Base-by-base conservation (phyloP, 2,797 vertebrate species). In the Muraenolepis orangiensis region DNA sequence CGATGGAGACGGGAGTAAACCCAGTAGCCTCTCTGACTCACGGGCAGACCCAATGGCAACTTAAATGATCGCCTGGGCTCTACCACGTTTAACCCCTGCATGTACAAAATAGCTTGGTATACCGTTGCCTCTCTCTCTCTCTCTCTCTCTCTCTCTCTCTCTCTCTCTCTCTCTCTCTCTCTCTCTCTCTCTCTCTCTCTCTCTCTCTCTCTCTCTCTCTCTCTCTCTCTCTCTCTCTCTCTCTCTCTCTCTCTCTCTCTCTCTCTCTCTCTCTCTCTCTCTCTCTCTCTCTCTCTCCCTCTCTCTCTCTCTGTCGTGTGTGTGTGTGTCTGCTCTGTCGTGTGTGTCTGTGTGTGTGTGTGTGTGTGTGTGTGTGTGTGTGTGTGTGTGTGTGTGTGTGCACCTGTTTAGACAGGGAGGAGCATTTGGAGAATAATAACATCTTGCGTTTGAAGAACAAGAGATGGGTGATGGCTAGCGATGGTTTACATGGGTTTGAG, bases 1-100 rank as follows among this genome's bases (percentile, higher is more conserved):
- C 57, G 57, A 11, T 64, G 57, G 57, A 64, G 26, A 64, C 57
- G 57, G 57, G 51, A 57, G 64, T n/a, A n/a, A n/a, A 66, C 12
- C 28, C 64, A 11, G 64, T 30, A 66, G 26, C 64, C 64, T 66
- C 64, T 66, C 23, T 28, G 11, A 66, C 11, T 28, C 23, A 26
- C 11, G 13, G 11, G 64, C 28, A 6, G 23, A 30, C 23, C 26
- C 3, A 26, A 16, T 29, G 23, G 30, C 67, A 29, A 34, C 67
- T 30, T 10, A 30, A 13, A 31, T 18, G 30, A 31, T 29, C 87
- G 87, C 75, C 77, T 81, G 89, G 88, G 78, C 76, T 85, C 84
- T 83, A 71, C 69, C 73, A 84, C 86, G 87, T 86, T 89, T 91
- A 91, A 92, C 88, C 90, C 90, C 73, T 91, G 75, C 85, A n/a